phyloP scores from a whole-genome alignment of 2,888 invertebrate species.

The Leucophenga maculata region DNA sequence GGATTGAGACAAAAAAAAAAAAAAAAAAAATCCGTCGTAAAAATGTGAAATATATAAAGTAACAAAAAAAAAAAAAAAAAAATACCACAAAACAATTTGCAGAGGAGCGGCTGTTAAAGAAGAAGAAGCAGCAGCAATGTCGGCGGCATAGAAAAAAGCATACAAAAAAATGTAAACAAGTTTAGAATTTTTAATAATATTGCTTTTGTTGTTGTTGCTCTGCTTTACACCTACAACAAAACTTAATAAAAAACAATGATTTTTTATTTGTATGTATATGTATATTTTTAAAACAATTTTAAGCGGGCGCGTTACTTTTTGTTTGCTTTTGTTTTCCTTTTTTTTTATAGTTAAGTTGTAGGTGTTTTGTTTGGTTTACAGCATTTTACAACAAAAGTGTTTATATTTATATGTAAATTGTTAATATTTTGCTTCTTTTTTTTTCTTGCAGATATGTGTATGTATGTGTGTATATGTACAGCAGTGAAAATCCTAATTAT shows the following conservation, averaged over 20 bases:
- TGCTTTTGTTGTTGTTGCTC: constrained; percentile 34
- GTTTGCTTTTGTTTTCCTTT: constrained; percentile 19
- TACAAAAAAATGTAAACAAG: constrained; percentile 27
- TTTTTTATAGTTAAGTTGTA: not conserved
- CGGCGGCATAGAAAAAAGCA: constrained; percentile 35
- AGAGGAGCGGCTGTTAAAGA: not conserved
- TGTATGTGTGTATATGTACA: no score
- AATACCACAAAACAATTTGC: constrained; percentile 26
- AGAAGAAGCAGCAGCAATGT: not conserved
- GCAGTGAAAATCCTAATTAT: no score
- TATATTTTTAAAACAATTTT: constrained; percentile 2
- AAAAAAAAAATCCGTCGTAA: constrained; percentile 53
- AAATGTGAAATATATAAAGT: constrained; percentile 33
- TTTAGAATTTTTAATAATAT: constrained; percentile 58
- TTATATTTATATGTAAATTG: not conserved
- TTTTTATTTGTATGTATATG: not conserved
- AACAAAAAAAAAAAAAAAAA: constrained; percentile 25
- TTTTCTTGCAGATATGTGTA: no score
- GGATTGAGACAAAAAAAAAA: constrained; percentile 5
- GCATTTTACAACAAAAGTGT: constrained; percentile 27
- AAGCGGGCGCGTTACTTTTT: constrained; percentile 6
- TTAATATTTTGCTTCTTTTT: no score
- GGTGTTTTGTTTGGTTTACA: constrained; percentile 1
- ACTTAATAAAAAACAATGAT: not conserved
- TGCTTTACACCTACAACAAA: not conserved